Evolutionary conservation across 2,888 invertebrate genomes (phyloP).

Genomic region (Melanostoma scalare): DNA sequence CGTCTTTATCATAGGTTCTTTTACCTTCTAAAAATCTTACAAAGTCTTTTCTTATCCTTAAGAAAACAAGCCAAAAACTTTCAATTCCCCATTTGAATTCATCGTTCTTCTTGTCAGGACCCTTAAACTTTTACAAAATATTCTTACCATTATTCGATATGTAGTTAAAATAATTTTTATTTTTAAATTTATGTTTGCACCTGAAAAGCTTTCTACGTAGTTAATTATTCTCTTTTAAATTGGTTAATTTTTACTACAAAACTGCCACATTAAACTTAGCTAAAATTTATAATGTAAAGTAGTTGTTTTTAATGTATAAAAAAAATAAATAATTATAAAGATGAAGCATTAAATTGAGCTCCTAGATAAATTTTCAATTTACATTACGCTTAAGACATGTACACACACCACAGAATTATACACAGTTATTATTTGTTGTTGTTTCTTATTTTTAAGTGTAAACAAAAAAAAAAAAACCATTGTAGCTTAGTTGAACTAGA

Average conservation of each 20-base stretch:
- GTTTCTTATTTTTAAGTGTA: slow-evolving; percentile 66
- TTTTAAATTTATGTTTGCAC: background rate
- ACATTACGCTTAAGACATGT: slow-evolving; percentile 52
- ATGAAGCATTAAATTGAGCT: slow-evolving; percentile 19
- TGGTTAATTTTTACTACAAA: slow-evolving; percentile 30
- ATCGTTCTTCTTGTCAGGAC: too few relatives aligned
- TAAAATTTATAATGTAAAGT: slow-evolving; percentile 48
- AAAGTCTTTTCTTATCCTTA: too few relatives aligned
- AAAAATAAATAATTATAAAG: slow-evolving; percentile 17
- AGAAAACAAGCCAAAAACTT: too few relatives aligned
- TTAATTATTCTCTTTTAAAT: slow-evolving; percentile 7
- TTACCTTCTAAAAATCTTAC: too few relatives aligned
- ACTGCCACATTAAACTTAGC: slow-evolving; percentile 52
- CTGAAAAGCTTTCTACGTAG: slow-evolving; percentile 16
- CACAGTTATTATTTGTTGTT: slow-evolving; percentile 69
- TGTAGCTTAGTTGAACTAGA: slow-evolving; percentile 33
- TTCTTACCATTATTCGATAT: background rate
- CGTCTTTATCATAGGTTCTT: too few relatives aligned
- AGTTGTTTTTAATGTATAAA: slow-evolving; percentile 43
- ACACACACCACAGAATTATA: slow-evolving; percentile 64
- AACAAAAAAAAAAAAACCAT: slow-evolving; percentile 38
- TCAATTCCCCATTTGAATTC: too few relatives aligned
- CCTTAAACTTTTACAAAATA: too few relatives aligned
- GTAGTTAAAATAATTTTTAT: background rate
- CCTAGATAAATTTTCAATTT: slow-evolving; percentile 54